Base-by-base conservation (phyloP, 2,888 invertebrate genomes). In the Drosophila flavopinicola region DNA sequence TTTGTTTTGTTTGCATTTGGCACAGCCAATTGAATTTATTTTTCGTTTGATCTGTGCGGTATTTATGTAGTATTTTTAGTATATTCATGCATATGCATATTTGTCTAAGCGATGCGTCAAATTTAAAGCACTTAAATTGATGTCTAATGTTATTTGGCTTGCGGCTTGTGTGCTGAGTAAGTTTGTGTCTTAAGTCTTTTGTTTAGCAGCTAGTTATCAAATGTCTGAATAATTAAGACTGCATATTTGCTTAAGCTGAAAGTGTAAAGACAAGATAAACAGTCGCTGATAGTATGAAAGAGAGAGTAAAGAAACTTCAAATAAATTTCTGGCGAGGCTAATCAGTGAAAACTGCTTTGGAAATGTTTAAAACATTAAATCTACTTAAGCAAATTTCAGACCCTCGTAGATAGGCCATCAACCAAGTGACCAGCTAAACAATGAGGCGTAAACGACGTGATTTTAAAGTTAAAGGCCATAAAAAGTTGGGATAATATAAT, bases 121-220 rank as follows among this genome's bases (percentile, higher is more conserved):
- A 25, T 44, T 33, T 45, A 37, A 49, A 35, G 73, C 47, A 52
- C 57, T 47, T 30, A 25, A 39, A 44, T 70, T 30, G 17, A 30
- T 38, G 13, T 20, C 30, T 44, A 38, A 44, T 41, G 23, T 27
- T 33, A 41, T 54, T 60, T 51, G 29, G 9, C 17, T 29, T 20
- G 11, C 11, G 30, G 20, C 6, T 42, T 30, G n/a, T n/a, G n/a
- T n/a, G 24, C 24, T n/a, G 1, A 30, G 25, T 56, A 52, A 72
- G 78, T 79, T 82, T 45, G 83, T 45, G 68, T 37, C 72, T 38
- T 64, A 58, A 73, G 85, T 85, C 79, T 69, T 85, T 83, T 70
- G 70, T 69, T 52, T 61, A 15, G 29, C 2, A 2, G 6, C 9
- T 27, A 20, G 7, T 15, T 13, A 32, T n/a, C 29, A 49, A 5